Conservation (phyloP, 2,113 vertebrate species). For the Microtus oregoni region DNA sequence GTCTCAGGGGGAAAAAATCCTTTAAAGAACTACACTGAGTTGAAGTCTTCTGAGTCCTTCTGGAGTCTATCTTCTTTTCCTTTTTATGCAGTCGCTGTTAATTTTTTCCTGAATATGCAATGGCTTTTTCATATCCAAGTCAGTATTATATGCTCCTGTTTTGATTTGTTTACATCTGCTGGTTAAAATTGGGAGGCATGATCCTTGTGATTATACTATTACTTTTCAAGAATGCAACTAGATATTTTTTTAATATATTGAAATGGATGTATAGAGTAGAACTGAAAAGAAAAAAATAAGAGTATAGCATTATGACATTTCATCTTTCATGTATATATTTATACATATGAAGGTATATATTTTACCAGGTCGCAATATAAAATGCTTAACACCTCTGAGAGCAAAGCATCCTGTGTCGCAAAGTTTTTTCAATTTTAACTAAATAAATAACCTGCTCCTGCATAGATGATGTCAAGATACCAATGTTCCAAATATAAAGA, state of each 20-base stretch:
- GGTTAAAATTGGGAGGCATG: neutral
- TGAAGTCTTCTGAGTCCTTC: neutral
- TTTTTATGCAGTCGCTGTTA: neutral
- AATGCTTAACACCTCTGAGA: neutral
- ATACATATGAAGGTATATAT: neutral
- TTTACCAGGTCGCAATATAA: neutral
- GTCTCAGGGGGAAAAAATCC: too few relatives aligned
- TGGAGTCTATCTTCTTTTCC: neutral
- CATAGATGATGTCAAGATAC: neutral
- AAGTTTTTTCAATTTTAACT: neutral
- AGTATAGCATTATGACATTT: neutral
- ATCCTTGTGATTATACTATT: neutral
- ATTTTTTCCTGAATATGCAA: neutral
- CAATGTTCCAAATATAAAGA: neutral
- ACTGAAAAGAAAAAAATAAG: conserved; percentile 20
- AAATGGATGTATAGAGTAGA: neutral
- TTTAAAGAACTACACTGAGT: neutral
- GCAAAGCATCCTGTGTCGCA: neutral
- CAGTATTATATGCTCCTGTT: neutral
- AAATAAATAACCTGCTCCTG: neutral
- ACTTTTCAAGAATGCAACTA: neutral
- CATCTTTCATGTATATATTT: neutral
- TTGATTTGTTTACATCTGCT: neutral
- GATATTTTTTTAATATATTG: neutral
- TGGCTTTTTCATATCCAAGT: neutral